Conservation (phyloP, 2,113 vertebrate genomes). For the Origma solitaria region DNA sequence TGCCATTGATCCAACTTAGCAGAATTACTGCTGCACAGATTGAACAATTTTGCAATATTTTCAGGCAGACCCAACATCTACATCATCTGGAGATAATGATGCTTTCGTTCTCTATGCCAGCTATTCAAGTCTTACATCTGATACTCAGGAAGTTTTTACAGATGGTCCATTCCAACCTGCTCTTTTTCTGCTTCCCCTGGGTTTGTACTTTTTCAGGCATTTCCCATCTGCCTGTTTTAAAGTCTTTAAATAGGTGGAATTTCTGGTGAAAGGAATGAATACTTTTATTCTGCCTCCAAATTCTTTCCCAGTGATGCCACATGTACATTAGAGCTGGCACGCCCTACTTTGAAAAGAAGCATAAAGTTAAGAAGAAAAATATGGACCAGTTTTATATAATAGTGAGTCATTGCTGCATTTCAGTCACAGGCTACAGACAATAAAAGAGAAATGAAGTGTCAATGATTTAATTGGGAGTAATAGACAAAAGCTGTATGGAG, state of each 20-base stretch:
- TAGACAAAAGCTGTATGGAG: neutral
- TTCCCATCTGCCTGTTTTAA: slow-evolving; percentile 30
- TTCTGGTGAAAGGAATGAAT: slow-evolving; percentile 28
- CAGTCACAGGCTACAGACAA: neutral
- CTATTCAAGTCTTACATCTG: slow-evolving; percentile 19
- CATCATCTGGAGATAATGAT: slow-evolving; percentile 59
- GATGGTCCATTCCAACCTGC: slow-evolving; percentile 41
- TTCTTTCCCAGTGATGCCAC: slow-evolving; percentile 35
- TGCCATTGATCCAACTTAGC: neutral
- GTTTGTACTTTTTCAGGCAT: slow-evolving; percentile 14
- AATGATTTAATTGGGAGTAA: neutral
- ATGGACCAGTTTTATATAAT: neutral
- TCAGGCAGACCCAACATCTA: slow-evolving; percentile 9
- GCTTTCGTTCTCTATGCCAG: slow-evolving; percentile 18
- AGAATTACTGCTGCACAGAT: neutral
- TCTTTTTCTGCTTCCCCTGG: slow-evolving; percentile 13
- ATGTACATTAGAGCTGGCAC: slow-evolving; percentile 3
- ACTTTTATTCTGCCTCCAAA: slow-evolving; percentile 16
- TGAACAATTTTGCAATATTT: neutral
- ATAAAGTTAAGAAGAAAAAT: slow-evolving; percentile 13
- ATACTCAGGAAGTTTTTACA: slow-evolving; percentile 32
- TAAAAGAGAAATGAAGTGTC: neutral
- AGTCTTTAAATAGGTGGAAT: slow-evolving; percentile 45
- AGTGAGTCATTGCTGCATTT: slow-evolving; percentile 5
- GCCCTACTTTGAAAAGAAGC: slow-evolving; percentile 13